These are phyloP conservation scores for Spicauda simplicius DNA, from an alignment of 2,888 invertebrate species.

Conservation along the genomic window DNA sequence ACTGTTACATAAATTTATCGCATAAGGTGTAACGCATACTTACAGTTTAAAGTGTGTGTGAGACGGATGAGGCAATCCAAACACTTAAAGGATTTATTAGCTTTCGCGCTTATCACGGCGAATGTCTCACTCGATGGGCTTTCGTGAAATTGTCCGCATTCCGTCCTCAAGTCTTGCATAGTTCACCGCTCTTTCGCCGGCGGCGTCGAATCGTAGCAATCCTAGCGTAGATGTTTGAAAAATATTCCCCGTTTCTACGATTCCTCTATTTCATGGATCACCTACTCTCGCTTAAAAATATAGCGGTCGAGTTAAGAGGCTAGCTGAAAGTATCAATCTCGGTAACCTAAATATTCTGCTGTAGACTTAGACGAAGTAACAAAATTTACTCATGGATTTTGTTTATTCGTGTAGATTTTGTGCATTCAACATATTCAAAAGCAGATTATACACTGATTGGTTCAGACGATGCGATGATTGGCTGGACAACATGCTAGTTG, in stretches of 20 bases:
- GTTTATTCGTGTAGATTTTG: no score
- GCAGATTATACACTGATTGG: no score
- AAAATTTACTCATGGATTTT: no score
- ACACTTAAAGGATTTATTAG: conserved; percentile 73
- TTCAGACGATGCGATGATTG: no score
- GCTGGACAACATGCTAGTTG: no score
- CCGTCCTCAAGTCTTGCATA: conserved; percentile 65
- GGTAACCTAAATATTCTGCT: conserved; percentile 18
- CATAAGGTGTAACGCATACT: neutral
- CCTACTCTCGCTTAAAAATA: conserved; percentile 35
- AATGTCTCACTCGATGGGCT: conserved; percentile 73
- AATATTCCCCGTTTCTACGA: conserved; percentile 43
- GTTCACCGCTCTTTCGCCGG: conserved; percentile 65
- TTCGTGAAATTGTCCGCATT: conserved; percentile 76
- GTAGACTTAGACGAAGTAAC: neutral
- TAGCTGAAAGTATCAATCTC: conserved; percentile 21
- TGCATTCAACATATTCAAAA: no score
- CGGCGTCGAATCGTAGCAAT: conserved; percentile 55
- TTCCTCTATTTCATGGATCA: conserved; percentile 41
- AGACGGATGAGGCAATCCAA: conserved; percentile 51
- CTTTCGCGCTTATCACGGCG: conserved; percentile 71
- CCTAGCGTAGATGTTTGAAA: conserved; percentile 63
- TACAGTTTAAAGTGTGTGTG: conserved; percentile 56
- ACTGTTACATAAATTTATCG: neutral
- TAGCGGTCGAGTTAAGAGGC: conserved; percentile 23